These are phyloP conservation scores for Cryptocephalus moraei DNA, from an alignment of 2,888 invertebrate species.

Conservation along the genomic window DNA sequence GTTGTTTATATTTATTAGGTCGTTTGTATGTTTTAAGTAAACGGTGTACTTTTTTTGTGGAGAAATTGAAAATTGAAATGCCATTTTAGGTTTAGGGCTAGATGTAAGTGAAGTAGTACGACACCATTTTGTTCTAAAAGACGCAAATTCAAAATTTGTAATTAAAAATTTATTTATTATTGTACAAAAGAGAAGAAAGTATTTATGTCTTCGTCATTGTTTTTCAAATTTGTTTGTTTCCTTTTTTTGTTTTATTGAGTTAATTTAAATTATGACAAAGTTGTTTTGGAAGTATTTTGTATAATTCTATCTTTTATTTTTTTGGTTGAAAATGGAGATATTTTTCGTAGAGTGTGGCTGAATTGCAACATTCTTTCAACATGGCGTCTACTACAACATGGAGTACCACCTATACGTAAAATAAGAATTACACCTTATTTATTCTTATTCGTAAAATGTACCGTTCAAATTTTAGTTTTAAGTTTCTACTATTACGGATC, in stretches of 20 bases:
- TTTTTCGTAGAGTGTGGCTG: slow-evolving; percentile 24
- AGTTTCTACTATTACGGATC: slow-evolving; percentile 8
- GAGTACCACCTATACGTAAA: slow-evolving; percentile 28
- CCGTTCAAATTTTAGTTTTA: too few species aligned
- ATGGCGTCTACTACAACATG: slow-evolving; percentile 30
- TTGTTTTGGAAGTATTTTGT: slow-evolving; percentile 23
- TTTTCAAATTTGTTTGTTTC: slow-evolving; percentile 24
- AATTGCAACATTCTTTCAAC: slow-evolving; percentile 17
- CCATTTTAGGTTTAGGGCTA: slow-evolving; percentile 13
- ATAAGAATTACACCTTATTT: slow-evolving; percentile 21
- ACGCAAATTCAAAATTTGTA: slow-evolving; percentile 30
- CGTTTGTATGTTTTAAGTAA: too few species aligned
- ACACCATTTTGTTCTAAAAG: slow-evolving; percentile 26
- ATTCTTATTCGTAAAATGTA: too few species aligned
- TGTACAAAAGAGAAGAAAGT: slow-evolving; percentile 18
- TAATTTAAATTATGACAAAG: slow-evolving; percentile 29
- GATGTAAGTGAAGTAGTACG: slow-evolving; percentile 23
- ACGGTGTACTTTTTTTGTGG: too few species aligned
- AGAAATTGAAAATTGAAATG: slow-evolving; percentile 5
- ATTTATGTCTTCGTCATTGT: slow-evolving; percentile 26
- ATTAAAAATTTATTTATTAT: slow-evolving; percentile 21
- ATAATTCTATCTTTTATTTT: slow-evolving; percentile 28
- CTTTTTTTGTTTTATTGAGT: slow-evolving; percentile 22
- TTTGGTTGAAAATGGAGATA: slow-evolving; percentile 18
- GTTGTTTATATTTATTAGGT: too few species aligned